Evolutionary conservation across 2,797 vertebrate genomes (phyloP).

Genomic region (Onychomys torridus): DNA sequence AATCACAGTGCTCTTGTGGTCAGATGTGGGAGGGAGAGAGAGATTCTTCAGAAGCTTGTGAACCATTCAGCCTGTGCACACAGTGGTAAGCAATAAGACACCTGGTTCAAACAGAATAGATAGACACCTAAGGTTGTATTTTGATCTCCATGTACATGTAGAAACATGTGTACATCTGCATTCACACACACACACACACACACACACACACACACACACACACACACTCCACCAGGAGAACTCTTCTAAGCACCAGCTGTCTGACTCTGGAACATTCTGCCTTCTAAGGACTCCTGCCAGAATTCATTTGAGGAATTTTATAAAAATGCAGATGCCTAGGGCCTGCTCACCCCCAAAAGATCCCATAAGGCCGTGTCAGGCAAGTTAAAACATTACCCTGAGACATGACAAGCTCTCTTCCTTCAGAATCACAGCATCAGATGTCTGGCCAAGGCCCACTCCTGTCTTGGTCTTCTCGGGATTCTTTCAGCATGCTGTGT

Average conservation of each 20-base stretch:
- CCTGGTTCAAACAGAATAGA: not conserved
- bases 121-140: not conserved
- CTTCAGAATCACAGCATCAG: not conserved
- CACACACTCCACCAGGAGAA: not conserved
- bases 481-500: constrained; percentile 6
- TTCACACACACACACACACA: not conserved
- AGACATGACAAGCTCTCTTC: not conserved
- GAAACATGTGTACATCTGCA: not conserved
- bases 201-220: not conserved
- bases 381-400: not conserved
- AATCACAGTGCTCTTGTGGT: not conserved
- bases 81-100: not conserved
- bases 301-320: constrained; percentile 36
- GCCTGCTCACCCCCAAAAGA: not conserved
- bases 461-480: not conserved
- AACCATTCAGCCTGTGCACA: not conserved
- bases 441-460: not conserved
- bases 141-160: not conserved
- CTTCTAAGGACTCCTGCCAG: not conserved
- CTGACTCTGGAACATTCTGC: not conserved
- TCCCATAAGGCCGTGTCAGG: not conserved
- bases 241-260: not conserved
- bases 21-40: not conserved
- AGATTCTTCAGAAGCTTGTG: not conserved
- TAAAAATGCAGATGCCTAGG: not conserved